Evolutionary conservation across 2,797 vertebrate species (phyloP).

Genomic region (Lepilemur septentrionalis): DNA sequence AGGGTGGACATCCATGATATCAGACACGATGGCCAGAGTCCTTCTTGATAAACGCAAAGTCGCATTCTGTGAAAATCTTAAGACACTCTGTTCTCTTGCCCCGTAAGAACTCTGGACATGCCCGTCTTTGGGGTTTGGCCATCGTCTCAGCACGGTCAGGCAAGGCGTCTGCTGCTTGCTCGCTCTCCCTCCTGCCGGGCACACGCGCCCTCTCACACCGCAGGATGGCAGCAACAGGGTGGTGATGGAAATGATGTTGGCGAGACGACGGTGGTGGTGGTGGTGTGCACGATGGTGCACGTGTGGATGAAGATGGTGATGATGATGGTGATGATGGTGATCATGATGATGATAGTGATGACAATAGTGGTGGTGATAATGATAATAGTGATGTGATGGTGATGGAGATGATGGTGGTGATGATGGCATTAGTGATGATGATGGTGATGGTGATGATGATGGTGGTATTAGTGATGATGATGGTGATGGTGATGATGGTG

Average conservation of each 20-base stretch:
- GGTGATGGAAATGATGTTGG: not conserved
- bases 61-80: not conserved
- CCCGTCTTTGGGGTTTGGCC: fast-evolving
- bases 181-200: not conserved
- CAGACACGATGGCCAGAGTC: not conserved
- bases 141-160: not conserved
- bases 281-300: fast-evolving
- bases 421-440: too few relatives aligned
- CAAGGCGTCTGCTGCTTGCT: fast-evolving
- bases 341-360: too few relatives aligned
- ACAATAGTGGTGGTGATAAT: too few relatives aligned
- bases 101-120: fast-evolving
- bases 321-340: not conserved
- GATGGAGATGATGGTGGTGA: too few relatives aligned
- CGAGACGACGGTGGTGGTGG: fast-evolving
- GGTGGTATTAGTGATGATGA: too few relatives aligned
- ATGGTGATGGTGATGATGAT: too few relatives aligned
- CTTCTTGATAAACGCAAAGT: not conserved
- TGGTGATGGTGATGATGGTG: too few relatives aligned
- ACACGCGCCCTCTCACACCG: not conserved
- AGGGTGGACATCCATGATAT: not conserved
- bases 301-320: fast-evolving
- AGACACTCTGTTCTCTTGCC: not conserved
- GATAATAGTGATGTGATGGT: too few relatives aligned
- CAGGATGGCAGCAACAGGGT: fast-evolving